These are phyloP conservation scores for Drosophila miranda DNA, from an alignment of 1,140 invertebrate species.

Conservation along the genomic window DNA sequence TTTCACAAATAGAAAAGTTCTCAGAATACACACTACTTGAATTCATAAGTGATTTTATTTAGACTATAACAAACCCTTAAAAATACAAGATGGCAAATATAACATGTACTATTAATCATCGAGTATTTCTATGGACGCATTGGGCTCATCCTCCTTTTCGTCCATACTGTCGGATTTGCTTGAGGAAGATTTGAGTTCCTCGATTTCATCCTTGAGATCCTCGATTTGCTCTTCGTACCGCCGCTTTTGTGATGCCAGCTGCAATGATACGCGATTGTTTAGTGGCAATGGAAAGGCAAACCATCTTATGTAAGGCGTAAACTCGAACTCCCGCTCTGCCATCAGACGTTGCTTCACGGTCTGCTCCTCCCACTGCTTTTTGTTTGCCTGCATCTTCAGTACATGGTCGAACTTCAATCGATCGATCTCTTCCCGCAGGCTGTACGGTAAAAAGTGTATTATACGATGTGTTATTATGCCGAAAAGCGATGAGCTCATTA, in stretches of 20 bases:
- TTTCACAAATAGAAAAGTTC: too few species aligned
- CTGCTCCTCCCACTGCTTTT: conserved; percentile 43
- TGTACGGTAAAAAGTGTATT: conserved; percentile 12
- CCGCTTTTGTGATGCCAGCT: conserved; percentile 49
- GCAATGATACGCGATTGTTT: neutral
- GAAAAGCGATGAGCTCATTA: neutral
- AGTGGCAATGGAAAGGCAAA: neutral
- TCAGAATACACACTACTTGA: too few species aligned
- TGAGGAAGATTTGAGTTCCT: conserved; percentile 38
- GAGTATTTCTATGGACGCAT: conserved; percentile 51
- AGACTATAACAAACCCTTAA: neutral
- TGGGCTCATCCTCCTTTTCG: conserved; percentile 29
- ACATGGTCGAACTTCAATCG: conserved; percentile 39
- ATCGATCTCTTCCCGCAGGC: conserved; percentile 50
- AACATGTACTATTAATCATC: conserved; percentile 40
- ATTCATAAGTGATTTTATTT: too few species aligned
- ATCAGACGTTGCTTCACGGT: conserved; percentile 37
- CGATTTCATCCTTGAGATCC: conserved; percentile 67
- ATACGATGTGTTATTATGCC: too few species aligned
- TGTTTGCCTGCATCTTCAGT: conserved; percentile 47
- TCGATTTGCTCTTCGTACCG: conserved; percentile 63
- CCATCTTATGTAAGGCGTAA: neutral
- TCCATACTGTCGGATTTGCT: conserved; percentile 18
- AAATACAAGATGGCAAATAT: neutral
- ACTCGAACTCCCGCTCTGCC: conserved; percentile 57